Percentiles rank a stretch among this genome's conserved stretches.
Conservation (phyloP, 2,888 invertebrate species). For the Holacanthella duospinosa region DNA sequence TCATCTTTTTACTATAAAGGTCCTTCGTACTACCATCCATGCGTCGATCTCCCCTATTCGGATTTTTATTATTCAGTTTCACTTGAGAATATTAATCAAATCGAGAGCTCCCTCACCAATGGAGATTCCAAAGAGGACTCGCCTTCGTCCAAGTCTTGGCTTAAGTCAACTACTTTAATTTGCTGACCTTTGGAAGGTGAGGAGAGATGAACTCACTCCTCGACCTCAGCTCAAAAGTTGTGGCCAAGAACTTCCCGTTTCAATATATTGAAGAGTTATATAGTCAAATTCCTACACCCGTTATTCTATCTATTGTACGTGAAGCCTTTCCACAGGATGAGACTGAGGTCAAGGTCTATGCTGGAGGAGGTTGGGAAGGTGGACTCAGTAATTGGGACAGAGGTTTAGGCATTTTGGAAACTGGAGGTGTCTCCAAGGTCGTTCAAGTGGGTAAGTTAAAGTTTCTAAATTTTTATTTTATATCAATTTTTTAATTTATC, state of each 20-base stretch:
- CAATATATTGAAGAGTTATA: neutral
- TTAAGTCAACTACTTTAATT: too few species aligned
- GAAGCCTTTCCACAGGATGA: conserved; percentile 2
- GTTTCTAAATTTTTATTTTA: neutral
- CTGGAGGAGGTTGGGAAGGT: conserved; percentile 12
- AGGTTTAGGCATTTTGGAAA: neutral
- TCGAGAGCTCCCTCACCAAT: too few species aligned
- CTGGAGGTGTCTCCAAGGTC: neutral
- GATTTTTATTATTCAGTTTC: conserved; percentile 3
- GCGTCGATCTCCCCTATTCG: conserved; percentile 3
- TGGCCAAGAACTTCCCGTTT: neutral
- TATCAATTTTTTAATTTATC: too few species aligned
- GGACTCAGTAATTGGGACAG: conserved; percentile 16
- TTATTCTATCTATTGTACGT: neutral
- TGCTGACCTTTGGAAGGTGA: neutral
- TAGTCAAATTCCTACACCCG: neutral
- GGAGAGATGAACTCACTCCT: neutral
- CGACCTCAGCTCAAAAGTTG: neutral
- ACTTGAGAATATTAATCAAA: conserved; percentile 2
- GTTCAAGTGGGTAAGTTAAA: neutral
- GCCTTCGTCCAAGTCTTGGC: neutral
- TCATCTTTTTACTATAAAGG: neutral
- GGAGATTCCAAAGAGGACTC: neutral
- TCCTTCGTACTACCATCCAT: neutral
- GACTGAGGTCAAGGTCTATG: conserved; percentile 3